Conservation (phyloP, 2,888 invertebrate species). For the Drosophila falleni region DNA sequence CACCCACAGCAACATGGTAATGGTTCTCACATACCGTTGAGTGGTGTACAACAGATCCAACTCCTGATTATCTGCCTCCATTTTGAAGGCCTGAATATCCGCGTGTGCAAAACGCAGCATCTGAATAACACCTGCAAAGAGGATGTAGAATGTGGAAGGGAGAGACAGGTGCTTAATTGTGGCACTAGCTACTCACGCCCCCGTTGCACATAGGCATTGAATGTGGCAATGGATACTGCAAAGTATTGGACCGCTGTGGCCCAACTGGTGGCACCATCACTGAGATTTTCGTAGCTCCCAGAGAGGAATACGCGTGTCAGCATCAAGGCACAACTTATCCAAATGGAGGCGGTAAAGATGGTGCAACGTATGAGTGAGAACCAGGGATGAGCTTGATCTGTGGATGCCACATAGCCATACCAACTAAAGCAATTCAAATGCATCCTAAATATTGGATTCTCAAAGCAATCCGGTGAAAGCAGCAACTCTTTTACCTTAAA, state of each 20-base stretch:
- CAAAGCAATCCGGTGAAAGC: slow-evolving; percentile 59
- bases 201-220: slow-evolving; percentile 70
- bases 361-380: slow-evolving; percentile 60
- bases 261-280: slow-evolving; percentile 64
- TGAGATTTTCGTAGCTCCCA: slow-evolving; percentile 57
- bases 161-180: too few relatives aligned
- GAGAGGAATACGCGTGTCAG: slow-evolving; percentile 47
- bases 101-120: slow-evolving; percentile 60
- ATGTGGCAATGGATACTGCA: slow-evolving; percentile 69
- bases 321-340: slow-evolving; percentile 60
- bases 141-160: neutral
- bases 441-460: slow-evolving; percentile 60
- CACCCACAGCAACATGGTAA: slow-evolving; percentile 66
- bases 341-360: slow-evolving; percentile 71
- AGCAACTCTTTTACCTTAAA: slow-evolving; percentile 57
- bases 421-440: slow-evolving; percentile 66
- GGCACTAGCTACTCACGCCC: slow-evolving; percentile 55
- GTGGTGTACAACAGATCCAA: slow-evolving; percentile 55
- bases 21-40: slow-evolving; percentile 54
- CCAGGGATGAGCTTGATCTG: slow-evolving; percentile 53
- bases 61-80: slow-evolving; percentile 63
- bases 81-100: slow-evolving; percentile 56
- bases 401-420: slow-evolving; percentile 69
- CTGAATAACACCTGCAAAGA: slow-evolving; percentile 57
- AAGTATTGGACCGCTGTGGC: slow-evolving; percentile 74